Base-by-base conservation (phyloP, 1,140 invertebrate genomes). In the Plectrocnemia conspersa region DNA sequence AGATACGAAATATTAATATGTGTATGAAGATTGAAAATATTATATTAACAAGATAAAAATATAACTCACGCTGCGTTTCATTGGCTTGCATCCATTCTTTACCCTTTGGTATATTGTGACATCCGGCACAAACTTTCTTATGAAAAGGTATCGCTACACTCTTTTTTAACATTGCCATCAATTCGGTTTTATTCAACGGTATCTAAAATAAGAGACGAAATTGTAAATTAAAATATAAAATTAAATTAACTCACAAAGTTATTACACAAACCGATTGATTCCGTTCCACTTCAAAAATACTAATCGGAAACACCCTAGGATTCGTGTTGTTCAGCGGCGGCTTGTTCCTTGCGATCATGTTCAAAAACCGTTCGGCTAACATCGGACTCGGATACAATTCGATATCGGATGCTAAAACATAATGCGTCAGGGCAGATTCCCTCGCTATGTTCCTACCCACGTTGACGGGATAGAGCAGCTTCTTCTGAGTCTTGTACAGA, bases 131-230 rank as follows among this genome's bases (percentile, higher is more conserved):
- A 1, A 94, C 79, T 63, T 87, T 88, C 67, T 93, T 91, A 68
- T 95, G 92, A 68, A 95, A 95, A 10, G 90, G 89, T 63, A 94
- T 88, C 0, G 89, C 91, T 13, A 82, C 82, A 29, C 84, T 84
- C 36, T 81, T 81, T 38, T 79, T 77, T 54, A 93, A 67, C 83
- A 92, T 88, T 56, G 79, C 77, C 59, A 85, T 79, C 62, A 94
- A 71, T 64, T 82, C 78, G 0, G 79, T 82, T 70, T 93, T 93
- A 36, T 84, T 86, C 35, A 78, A 76, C 25, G 87, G 88, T 35
- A 88, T 84, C 52, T 33, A n/a, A 24, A 38, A 5, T 16, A 38
- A 24, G 9, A 16, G 21, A 40, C 21, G 9, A 41, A 41, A 3
- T 18, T 10, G 27, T 29, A n/a, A 29, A 29, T 7, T 6, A n/a